phyloP scores from a whole-genome alignment of 2,888 invertebrate genomes.

The Heliconius hortense region DNA sequence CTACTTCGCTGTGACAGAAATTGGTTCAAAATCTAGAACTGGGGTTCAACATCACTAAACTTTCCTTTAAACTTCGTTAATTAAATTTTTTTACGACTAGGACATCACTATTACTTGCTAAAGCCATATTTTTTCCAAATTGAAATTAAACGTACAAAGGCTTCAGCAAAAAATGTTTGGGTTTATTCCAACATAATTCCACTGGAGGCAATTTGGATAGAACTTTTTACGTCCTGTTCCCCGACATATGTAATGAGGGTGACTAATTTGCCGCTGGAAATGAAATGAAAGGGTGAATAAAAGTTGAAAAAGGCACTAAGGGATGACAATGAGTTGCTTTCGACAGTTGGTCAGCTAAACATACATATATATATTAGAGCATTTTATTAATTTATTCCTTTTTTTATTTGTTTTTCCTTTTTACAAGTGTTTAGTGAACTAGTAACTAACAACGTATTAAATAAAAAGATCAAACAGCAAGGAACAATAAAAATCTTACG shows the following conservation, averaged over 20 bases:
- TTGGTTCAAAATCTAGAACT: too few relatives aligned
- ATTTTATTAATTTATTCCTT: constrained; percentile 11
- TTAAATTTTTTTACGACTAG: background rate
- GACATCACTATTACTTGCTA: background rate
- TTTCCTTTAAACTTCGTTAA: constrained; percentile 6
- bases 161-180: constrained; percentile 32
- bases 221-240: constrained; percentile 34
- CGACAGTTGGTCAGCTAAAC: constrained; percentile 22
- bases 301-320: constrained; percentile 17
- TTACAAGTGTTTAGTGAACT: background rate
- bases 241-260: constrained; percentile 38
- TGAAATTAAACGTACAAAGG: constrained; percentile 30
- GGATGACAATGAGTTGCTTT: constrained; percentile 24
- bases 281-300: constrained; percentile 25
- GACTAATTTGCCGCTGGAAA: constrained; percentile 32
- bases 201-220: constrained; percentile 26
- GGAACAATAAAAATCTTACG: constrained; percentile 9
- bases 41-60: background rate
- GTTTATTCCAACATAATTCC: constrained; percentile 39
- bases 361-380: background rate
- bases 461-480: constrained; percentile 2
- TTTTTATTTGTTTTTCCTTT: background rate
- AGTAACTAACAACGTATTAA: background rate
- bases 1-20: background rate
- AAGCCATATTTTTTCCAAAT: constrained; percentile 8